Evolutionary conservation across 2,888 invertebrate species (phyloP), one percentile per base, ranked within the genome.

Genomic region (Spisula subtruncata): DNA sequence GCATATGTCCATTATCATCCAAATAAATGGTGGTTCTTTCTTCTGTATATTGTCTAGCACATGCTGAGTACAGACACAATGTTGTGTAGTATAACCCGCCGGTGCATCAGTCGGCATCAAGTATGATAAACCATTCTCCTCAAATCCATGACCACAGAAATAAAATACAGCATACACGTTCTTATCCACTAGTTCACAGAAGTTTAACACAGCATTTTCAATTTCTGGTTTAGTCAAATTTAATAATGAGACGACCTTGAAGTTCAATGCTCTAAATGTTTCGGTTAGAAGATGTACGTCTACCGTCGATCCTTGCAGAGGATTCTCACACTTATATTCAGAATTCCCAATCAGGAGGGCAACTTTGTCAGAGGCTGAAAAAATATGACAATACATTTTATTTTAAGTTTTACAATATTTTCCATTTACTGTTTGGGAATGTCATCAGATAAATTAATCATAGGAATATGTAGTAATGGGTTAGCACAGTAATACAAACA

Each of bases 121-220:
- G 93, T 96, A 97, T 83, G 97, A 96, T 89, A 96, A 96, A 29
- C 96, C 97, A 83, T 96, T 94, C 48, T 96, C 96, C 89, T 97
- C 97, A 93, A 97, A 97, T 1, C 97, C 97, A 91, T 97, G 97
- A 0, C 97, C 97, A 88, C 96, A 97, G 91, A 97, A 97, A 92
- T 97, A 97, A 85, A 96, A 96, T 79, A 96, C 95, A 81, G 93
- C 94, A 92, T 95, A 96, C 10, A 96, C 97, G 35, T 97, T 97
- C 46, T 95, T 94, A 32, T 96, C 96, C n/a, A 97, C 92, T 48
- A 97, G 93, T 89, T 96, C 94, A 85, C 95, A 94, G 92, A 97
- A 97, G 86, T 96, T 96, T n/a, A 94, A 87, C 20, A 97, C 96
- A 18, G 97, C 96, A 84, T 95, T 95, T 66, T 95, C 93, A 96